A percentile compares a stretch with the other conserved stretches of the same genome.
These are phyloP conservation scores for Drosophila melanica DNA, from an alignment of 1,140 invertebrate genomes.

Conservation along the genomic window DNA sequence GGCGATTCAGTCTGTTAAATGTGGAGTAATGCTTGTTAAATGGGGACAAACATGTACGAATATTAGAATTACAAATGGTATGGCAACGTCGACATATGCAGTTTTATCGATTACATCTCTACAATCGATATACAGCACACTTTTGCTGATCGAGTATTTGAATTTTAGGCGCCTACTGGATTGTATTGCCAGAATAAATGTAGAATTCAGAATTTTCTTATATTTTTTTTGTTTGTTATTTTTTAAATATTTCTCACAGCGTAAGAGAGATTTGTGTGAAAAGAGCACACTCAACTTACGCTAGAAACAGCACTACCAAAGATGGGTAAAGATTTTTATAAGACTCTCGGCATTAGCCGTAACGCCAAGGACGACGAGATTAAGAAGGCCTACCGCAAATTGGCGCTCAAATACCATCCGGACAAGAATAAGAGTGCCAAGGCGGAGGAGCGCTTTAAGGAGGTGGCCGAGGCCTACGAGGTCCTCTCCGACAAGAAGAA, in stretches of 20 bases:
- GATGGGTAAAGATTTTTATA: slow-evolving; percentile 85
- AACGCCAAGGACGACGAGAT: slow-evolving; percentile 94
- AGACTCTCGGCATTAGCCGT: slow-evolving; percentile 91
- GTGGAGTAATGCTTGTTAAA: background rate
- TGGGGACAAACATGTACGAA: background rate
- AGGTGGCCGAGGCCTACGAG: slow-evolving; percentile 94
- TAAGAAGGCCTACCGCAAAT: slow-evolving; percentile 94
- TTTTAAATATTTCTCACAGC: slow-evolving; percentile 1
- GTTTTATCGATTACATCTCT: background rate
- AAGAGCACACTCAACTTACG: background rate
- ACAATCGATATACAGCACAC: background rate
- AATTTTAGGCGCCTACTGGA: background rate
- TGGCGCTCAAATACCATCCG: slow-evolving; percentile 94
- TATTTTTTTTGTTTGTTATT: background rate
- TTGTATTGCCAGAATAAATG: background rate
- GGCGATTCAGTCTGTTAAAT: slow-evolving; percentile 9
- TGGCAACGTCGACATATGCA: background rate
- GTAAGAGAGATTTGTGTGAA: slow-evolving; percentile 4
- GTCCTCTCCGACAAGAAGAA: slow-evolving; percentile 95
- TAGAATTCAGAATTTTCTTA: background rate
- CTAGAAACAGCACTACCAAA: background rate
- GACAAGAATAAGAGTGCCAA: slow-evolving; percentile 96
- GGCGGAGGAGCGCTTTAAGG: slow-evolving; percentile 94
- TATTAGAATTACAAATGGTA: background rate
- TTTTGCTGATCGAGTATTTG: background rate